A percentile compares a stretch with the other conserved stretches of the same genome.
phyloP scores from a whole-genome alignment of 2,797 vertebrate species.

The Knipowitschia caucasica region DNA sequence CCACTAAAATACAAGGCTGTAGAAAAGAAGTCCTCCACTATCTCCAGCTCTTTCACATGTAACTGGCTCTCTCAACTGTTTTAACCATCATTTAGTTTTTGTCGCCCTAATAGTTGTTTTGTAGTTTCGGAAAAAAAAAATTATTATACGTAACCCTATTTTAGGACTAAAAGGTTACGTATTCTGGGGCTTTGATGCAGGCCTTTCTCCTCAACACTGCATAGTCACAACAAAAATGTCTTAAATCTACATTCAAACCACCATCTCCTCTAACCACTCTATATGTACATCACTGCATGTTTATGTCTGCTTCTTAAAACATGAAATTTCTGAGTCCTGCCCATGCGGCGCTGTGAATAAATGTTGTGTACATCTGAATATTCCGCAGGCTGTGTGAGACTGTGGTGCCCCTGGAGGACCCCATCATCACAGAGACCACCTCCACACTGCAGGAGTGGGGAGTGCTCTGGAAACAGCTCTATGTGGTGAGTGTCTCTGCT shows the following conservation, averaged over 20 bases:
- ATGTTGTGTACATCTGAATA: slow-evolving; percentile 15
- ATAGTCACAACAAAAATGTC: too few species aligned
- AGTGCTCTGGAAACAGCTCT: slow-evolving; percentile 95
- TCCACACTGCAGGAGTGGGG: slow-evolving; percentile 97
- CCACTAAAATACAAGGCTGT: too few species aligned
- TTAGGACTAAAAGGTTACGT: too few species aligned
- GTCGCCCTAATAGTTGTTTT: too few species aligned
- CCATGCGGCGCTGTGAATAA: neutral
- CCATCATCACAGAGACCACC: slow-evolving; percentile 95
- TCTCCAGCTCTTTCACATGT: too few species aligned
- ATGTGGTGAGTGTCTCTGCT: slow-evolving; percentile 86
- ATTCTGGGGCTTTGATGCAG: too few species aligned
- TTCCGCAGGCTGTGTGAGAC: slow-evolving; percentile 90
- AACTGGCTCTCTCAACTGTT: too few species aligned
- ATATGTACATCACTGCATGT: neutral
- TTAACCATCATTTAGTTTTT: too few species aligned
- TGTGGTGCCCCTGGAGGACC: slow-evolving; percentile 94
- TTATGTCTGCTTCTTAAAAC: neutral
- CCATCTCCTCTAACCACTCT: neutral
- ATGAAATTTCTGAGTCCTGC: neutral
- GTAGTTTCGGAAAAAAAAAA: too few species aligned
- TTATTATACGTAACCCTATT: too few species aligned
- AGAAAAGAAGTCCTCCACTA: too few species aligned
- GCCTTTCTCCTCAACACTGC: too few species aligned
- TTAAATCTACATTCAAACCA: neutral